A percentile compares a stretch with the other conserved stretches of the same genome.
These are phyloP conservation scores for Ptychochromis oligacanthus DNA, from an alignment of 2,113 vertebrate species.

Conservation along the genomic window DNA sequence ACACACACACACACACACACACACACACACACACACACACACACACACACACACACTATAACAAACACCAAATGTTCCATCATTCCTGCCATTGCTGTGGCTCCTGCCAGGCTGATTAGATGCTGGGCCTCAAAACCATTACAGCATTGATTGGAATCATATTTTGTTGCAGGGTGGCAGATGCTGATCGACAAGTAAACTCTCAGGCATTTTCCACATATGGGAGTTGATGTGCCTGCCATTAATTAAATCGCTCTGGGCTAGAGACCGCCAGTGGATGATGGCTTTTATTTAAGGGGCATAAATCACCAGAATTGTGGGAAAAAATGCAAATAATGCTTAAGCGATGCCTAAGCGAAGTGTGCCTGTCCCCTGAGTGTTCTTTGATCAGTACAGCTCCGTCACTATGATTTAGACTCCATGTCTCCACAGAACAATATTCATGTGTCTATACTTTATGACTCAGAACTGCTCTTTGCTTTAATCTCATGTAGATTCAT, in stretches of 20 bases:
- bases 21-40: not conserved
- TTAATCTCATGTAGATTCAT: not conserved
- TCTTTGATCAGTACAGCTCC: constrained; percentile 25
- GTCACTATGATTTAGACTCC: constrained; percentile 22
- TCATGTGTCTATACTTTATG: constrained; percentile 10
- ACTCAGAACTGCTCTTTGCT: not conserved
- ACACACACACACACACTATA: constrained; percentile 7
- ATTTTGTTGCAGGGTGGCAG: constrained; percentile 64
- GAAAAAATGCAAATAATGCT: constrained; percentile 41
- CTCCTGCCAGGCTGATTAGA: constrained; percentile 58
- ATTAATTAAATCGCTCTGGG: constrained; percentile 58
- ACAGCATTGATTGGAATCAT: constrained; percentile 73
- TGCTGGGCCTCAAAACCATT: constrained; percentile 48
- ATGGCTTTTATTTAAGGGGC: constrained; percentile 56
- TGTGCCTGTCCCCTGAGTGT: constrained; percentile 20
- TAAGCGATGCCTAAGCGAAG: constrained; percentile 9
- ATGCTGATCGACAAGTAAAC: constrained; percentile 69
- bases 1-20: not conserved
- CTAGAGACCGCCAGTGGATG: constrained; percentile 43
- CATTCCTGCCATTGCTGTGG: constrained; percentile 32
- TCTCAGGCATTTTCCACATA: constrained; percentile 65
- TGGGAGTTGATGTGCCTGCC: constrained; percentile 47
- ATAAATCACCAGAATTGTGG: constrained; percentile 55
- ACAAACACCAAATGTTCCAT: constrained; percentile 31
- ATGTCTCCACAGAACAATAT: not conserved